Conservation (phyloP, 2,113 vertebrate species). For the Cygnus buccinator region DNA sequence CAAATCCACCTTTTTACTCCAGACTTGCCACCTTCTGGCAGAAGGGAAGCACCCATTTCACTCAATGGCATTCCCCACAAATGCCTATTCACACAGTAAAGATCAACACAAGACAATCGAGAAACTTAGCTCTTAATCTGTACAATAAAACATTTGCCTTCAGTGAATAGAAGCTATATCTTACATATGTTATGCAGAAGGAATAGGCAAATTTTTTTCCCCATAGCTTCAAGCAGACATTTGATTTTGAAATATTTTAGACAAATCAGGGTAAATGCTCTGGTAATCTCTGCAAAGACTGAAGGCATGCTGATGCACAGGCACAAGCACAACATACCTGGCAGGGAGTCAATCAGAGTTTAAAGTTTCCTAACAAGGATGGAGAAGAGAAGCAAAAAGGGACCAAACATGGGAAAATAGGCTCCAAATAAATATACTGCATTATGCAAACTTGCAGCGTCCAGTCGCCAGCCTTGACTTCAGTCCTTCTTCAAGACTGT, state of each 20-base stretch:
- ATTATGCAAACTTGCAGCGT: neutral
- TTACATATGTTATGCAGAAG: neutral
- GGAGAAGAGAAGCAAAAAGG: neutral
- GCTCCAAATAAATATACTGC: neutral
- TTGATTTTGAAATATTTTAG: neutral
- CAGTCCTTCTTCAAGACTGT: neutral
- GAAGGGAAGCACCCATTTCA: neutral
- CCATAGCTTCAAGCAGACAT: neutral
- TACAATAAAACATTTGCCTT: neutral
- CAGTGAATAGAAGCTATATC: neutral
- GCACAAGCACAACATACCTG: rapidly evolving
- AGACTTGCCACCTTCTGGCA: neutral
- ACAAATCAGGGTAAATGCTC: neutral
- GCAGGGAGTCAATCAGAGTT: no score
- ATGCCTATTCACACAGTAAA: neutral
- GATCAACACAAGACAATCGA: neutral
- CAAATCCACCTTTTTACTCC: neutral
- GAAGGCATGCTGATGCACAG: neutral
- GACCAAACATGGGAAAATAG: neutral
- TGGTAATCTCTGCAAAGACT: neutral
- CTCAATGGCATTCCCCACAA: neutral
- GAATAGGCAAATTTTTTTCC: neutral
- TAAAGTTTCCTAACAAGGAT: neutral
- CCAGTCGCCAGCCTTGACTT: neutral
- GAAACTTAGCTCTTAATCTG: neutral